Percentiles rank a stretch among this genome's conserved stretches.
phyloP scores from a whole-genome alignment of 2,113 vertebrate genomes.

The Cyprinodon brontotheroides region DNA sequence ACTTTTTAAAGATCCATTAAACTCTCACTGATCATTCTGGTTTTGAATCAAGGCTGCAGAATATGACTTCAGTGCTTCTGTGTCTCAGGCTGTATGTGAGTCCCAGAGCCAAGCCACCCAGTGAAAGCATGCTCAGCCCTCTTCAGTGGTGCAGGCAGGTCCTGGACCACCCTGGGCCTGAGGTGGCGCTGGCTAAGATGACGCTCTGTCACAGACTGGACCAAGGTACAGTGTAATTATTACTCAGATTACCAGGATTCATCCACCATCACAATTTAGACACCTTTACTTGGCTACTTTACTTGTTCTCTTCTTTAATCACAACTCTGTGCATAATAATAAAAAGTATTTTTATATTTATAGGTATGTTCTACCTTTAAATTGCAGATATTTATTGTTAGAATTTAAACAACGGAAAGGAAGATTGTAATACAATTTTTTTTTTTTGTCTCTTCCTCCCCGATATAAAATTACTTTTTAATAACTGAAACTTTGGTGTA shows the following conservation, averaged over 20 bases:
- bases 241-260: constrained; percentile 25
- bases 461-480: too few species aligned
- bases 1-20: not conserved
- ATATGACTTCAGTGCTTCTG: constrained; percentile 23
- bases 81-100: constrained; percentile 88
- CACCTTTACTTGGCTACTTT: constrained; percentile 28
- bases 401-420: too few species aligned
- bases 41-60: constrained; percentile 7
- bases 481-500: too few species aligned
- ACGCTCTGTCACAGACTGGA: constrained; percentile 92
- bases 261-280: constrained; percentile 10
- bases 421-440: too few species aligned
- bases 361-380: too few species aligned
- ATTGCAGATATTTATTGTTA: too few species aligned
- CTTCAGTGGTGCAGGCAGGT: constrained; percentile 94
- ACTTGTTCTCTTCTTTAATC: not conserved
- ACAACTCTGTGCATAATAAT: too few species aligned
- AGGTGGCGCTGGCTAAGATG: constrained; percentile 92
- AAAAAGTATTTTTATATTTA: too few species aligned
- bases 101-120: constrained; percentile 80
- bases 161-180: constrained; percentile 92
- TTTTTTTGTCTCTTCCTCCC: too few species aligned
- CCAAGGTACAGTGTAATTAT: constrained; percentile 85
- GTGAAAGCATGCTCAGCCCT: constrained; percentile 82
- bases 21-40: not conserved